phyloP scores from a whole-genome alignment of 2,888 invertebrate genomes.

The Drosophila kambysellisi region DNA sequence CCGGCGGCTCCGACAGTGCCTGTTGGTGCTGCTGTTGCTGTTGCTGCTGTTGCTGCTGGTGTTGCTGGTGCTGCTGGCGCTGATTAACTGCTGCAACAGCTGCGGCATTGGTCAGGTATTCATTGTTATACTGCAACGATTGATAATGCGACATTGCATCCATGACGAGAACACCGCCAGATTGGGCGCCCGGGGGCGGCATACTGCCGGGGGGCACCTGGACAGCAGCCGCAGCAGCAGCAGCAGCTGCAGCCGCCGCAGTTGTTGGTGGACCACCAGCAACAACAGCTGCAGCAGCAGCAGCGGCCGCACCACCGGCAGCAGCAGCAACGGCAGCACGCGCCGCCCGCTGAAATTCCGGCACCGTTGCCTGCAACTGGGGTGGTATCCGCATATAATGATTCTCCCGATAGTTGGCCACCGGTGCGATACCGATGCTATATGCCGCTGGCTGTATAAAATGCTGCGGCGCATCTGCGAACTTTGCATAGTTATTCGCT shows the following conservation, averaged over 20 bases:
- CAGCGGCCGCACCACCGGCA: conserved; percentile 24
- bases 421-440: conserved; percentile 82
- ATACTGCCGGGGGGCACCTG: conserved; percentile 62
- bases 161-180: conserved; percentile 72
- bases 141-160: conserved; percentile 70
- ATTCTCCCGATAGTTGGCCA: conserved; percentile 83
- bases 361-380: conserved; percentile 80
- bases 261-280: conserved; percentile 30
- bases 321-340: conserved; percentile 68
- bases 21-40: conserved; percentile 68
- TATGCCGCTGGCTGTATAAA: conserved; percentile 84
- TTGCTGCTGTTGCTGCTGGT: conserved; percentile 55
- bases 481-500: conserved; percentile 83
- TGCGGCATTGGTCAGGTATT: conserved; percentile 83
- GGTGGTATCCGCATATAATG: conserved; percentile 84
- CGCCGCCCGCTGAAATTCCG: conserved; percentile 80
- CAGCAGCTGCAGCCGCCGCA: conserved; percentile 19
- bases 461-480: conserved; percentile 84
- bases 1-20: conserved; percentile 83
- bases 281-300: conserved; percentile 37
- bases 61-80: conserved; percentile 85
- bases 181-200: conserved; percentile 64
- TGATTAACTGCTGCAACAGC: conserved; percentile 68
- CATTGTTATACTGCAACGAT: conserved; percentile 84
- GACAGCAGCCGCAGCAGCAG: conserved; percentile 56